Evolutionary conservation across 2,888 invertebrate genomes (phyloP).

Genomic region (Acanthosoma haemorrhoidale): DNA sequence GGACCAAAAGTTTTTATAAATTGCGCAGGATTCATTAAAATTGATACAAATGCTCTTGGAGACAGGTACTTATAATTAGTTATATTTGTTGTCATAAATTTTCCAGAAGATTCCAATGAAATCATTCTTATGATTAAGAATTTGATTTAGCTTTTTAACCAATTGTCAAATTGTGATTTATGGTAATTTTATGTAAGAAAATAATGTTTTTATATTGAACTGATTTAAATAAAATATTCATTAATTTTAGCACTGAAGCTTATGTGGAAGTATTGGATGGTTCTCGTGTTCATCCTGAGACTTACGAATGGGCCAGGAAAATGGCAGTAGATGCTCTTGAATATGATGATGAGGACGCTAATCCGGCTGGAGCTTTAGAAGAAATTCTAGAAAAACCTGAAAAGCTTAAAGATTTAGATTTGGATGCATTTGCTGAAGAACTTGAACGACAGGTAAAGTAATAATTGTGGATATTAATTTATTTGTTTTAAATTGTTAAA

Average conservation of each 20-base stretch:
- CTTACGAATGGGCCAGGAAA: constrained; percentile 99
- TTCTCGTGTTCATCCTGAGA: constrained; percentile 96
- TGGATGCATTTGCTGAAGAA: constrained; percentile 98
- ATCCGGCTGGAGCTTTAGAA: constrained; percentile 94
- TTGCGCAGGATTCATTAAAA: constrained; percentile 97
- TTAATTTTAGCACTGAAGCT: constrained; percentile 67
- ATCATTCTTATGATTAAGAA: neutral
- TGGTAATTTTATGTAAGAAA: neutral
- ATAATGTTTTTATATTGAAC: neutral
- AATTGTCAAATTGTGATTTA: neutral
- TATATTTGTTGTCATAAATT: neutral
- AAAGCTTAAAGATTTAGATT: constrained; percentile 87
- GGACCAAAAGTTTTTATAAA: constrained; percentile 98
- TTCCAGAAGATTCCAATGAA: neutral
- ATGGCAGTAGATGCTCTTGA: constrained; percentile 99
- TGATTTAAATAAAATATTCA: neutral
- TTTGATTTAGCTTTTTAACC: neutral
- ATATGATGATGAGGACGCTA: constrained; percentile 93
- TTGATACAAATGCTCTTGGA: constrained; percentile 91
- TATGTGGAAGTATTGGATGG: constrained; percentile 95
- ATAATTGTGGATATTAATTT: neutral
- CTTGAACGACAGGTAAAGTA: constrained; percentile 72
- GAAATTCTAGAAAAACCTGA: constrained; percentile 95
- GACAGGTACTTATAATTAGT: constrained; percentile 53
- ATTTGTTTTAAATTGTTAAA: neutral